Percentiles rank a stretch among this genome's conserved stretches.
phyloP scores from a whole-genome alignment of 64 coral and sea anemone genomes.

The Pachyseris speciosa region DNA sequence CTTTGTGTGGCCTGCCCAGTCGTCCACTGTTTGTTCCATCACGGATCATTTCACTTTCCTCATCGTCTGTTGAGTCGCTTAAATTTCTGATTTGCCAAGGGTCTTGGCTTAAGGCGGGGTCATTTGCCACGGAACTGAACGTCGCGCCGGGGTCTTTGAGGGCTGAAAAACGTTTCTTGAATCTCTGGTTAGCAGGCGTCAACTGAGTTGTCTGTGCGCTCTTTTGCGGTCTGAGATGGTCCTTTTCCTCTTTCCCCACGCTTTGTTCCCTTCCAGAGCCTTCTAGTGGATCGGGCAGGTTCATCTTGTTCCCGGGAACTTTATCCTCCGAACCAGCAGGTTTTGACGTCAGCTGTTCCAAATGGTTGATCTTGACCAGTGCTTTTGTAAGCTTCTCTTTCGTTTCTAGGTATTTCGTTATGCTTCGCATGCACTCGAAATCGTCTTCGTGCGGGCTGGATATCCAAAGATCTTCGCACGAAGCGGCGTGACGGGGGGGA shows the following conservation, averaged over 20 bases:
- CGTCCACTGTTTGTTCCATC: neutral
- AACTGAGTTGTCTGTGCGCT: neutral
- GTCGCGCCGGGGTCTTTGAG: neutral
- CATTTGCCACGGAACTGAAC: neutral
- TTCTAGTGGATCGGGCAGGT: neutral
- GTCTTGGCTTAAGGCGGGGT: neutral
- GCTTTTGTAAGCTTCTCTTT: neutral
- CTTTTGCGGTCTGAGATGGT: neutral
- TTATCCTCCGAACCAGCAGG: neutral
- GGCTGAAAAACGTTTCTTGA: neutral
- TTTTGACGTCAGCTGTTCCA: neutral
- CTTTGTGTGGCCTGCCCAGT: neutral
- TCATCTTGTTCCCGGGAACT: neutral
- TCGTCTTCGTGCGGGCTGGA: constrained; percentile 31
- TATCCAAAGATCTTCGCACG: neutral
- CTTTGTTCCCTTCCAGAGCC: neutral
- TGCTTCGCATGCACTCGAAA: constrained; percentile 16
- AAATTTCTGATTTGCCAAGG: neutral
- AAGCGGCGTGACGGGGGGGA: neutral
- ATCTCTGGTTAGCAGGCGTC: neutral
- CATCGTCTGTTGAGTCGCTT: neutral
- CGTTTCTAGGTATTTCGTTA: constrained; percentile 3
- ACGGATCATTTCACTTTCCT: neutral
- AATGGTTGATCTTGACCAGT: neutral
- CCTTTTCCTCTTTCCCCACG: neutral